These are phyloP conservation scores for Tympanuchus pallidicinctus DNA, from an alignment of 2,113 vertebrate genomes.

Conservation along the genomic window DNA sequence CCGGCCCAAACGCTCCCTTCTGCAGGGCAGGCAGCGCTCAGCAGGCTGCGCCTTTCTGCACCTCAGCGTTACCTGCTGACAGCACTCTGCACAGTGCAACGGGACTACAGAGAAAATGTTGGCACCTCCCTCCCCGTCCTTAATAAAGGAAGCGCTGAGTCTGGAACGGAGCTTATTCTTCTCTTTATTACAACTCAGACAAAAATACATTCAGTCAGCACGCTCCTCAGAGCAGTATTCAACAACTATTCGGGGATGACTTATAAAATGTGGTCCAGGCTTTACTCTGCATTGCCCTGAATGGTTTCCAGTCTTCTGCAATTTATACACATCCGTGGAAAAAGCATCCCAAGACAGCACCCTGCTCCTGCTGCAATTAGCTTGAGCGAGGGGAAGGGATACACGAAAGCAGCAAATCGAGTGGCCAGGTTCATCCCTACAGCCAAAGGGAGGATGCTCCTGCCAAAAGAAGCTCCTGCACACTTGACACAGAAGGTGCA, in stretches of 20 bases:
- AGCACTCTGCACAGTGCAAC: background rate
- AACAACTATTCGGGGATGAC: background rate
- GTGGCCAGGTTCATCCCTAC: background rate
- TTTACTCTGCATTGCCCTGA: background rate
- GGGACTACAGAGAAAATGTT: background rate
- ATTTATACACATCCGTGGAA: background rate
- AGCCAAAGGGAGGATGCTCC: background rate
- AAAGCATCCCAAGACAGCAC: accelerated
- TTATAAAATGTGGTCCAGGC: background rate
- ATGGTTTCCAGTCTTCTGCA: background rate
- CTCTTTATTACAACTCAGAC: conserved; percentile 23
- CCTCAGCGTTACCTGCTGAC: accelerated
- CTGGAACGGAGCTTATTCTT: background rate
- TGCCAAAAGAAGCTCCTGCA: background rate
- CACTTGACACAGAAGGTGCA: background rate
- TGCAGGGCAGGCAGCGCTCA: background rate
- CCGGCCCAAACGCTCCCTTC: background rate
- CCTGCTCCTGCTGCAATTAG: background rate
- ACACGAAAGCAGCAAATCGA: background rate
- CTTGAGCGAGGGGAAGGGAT: background rate
- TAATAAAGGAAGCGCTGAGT: background rate
- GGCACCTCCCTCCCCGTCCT: background rate
- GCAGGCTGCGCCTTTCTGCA: background rate
- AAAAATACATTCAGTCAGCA: background rate
- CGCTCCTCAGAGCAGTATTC: background rate